A percentile compares a stretch with the other conserved stretches of the same genome.
Conservation (phyloP, 2,113 vertebrate species). For the Romanogobio albipinnatus region DNA sequence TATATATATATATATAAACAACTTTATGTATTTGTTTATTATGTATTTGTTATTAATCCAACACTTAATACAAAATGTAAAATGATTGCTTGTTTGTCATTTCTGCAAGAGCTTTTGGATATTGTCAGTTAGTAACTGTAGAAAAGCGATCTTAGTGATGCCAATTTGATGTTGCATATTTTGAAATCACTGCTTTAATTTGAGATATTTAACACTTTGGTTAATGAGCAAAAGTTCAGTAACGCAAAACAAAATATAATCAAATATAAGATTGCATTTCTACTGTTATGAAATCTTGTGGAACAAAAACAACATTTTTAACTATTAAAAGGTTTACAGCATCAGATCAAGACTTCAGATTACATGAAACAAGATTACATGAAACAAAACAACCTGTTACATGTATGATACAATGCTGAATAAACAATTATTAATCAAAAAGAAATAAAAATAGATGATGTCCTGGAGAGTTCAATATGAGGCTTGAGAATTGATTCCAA, state of each 20-base stretch:
- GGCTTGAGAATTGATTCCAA: neutral
- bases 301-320: neutral
- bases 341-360: neutral
- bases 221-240: neutral
- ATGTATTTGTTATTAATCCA: neutral
- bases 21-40: neutral
- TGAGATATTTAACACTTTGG: neutral
- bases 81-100: neutral
- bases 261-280: neutral
- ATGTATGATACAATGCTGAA: neutral
- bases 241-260: neutral
- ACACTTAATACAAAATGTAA: neutral
- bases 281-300: neutral
- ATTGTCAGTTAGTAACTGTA: neutral
- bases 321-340: neutral
- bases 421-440: neutral
- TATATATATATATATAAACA: no score
- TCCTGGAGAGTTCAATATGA: neutral
- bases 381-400: neutral
- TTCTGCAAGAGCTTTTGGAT: neutral
- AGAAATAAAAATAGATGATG: neutral
- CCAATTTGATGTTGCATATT: neutral
- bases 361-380: neutral
- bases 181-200: neutral
- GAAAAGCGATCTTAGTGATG: neutral